phyloP scores from a whole-genome alignment of 2,888 invertebrate genomes.

The Octonoba sinensis region DNA sequence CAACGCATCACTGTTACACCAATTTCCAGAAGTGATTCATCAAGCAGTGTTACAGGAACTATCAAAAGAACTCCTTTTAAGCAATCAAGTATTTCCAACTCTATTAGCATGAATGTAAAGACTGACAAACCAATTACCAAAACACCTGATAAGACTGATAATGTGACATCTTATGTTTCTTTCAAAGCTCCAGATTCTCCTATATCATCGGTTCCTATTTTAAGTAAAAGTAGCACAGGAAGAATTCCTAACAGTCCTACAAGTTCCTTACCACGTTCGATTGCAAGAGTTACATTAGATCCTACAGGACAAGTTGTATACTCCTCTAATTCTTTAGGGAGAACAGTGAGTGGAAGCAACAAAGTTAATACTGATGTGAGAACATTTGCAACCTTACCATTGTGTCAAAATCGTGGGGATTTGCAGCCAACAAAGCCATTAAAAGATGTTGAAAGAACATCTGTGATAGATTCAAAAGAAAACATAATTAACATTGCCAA shows the following conservation, averaged over 20 bases:
- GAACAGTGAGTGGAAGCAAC: constrained; percentile 21
- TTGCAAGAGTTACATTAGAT: constrained; percentile 74
- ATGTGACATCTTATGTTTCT: constrained; percentile 24
- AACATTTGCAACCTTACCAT: constrained; percentile 46
- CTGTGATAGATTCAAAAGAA: background rate
- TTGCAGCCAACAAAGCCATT: background rate
- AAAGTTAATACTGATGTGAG: constrained; percentile 11
- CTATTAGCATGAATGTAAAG: background rate
- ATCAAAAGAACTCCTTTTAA: constrained; percentile 36
- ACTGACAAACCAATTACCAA: background rate
- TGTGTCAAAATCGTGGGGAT: constrained; percentile 14
- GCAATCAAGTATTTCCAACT: background rate
- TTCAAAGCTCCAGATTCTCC: constrained; percentile 49
- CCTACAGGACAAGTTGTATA: constrained; percentile 90
- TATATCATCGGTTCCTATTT: constrained; percentile 18
- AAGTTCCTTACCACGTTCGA: constrained; percentile 44
- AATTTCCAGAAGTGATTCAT: constrained; percentile 60
- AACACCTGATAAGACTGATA: constrained; percentile 10
- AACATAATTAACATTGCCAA: background rate
- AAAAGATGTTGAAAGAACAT: constrained; percentile 3
- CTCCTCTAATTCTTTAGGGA: constrained; percentile 75
- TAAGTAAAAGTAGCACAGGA: constrained; percentile 11
- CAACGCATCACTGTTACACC: constrained; percentile 65
- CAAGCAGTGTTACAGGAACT: constrained; percentile 30
- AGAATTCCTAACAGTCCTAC: constrained; percentile 16